Conservation (phyloP, 1,140 invertebrate species). For the Limonius californicus region DNA sequence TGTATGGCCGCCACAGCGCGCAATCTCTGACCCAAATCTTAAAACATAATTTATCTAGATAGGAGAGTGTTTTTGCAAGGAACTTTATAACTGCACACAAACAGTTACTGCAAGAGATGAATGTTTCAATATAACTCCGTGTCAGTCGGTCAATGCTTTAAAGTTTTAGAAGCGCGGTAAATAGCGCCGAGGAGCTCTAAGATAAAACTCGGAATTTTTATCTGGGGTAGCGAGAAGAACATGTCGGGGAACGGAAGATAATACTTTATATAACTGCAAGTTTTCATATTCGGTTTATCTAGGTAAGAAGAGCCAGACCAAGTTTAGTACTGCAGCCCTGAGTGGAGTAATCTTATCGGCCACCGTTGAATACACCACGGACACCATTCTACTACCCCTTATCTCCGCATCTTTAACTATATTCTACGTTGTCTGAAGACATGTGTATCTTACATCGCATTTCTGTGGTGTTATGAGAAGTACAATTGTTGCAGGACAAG, state of each 20-base stretch:
- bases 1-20: neutral
- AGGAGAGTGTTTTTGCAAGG: constrained; percentile 9
- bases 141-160: constrained; percentile 17
- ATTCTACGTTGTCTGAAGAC: constrained; percentile 16
- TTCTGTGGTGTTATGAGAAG: constrained; percentile 11
- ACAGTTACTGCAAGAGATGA: constrained; percentile 14
- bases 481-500: constrained; percentile 5
- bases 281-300: constrained; percentile 13
- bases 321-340: constrained; percentile 10
- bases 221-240: neutral
- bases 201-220: constrained; percentile 6
- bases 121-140: constrained; percentile 8
- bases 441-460: constrained; percentile 15
- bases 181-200: constrained; percentile 5
- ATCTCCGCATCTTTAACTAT: constrained; percentile 14
- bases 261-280: constrained; percentile 8
- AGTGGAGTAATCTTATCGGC: constrained; percentile 15
- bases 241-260: neutral
- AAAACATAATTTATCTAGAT: constrained; percentile 23
- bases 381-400: constrained; percentile 17
- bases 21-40: constrained; percentile 25
- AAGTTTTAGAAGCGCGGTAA: constrained; percentile 7
- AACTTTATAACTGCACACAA: constrained; percentile 17
- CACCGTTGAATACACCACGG: constrained; percentile 13
- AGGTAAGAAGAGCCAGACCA: constrained; percentile 7